Evolutionary conservation across 2,888 invertebrate species (phyloP).

Genomic region (Adineta ricciae): DNA sequence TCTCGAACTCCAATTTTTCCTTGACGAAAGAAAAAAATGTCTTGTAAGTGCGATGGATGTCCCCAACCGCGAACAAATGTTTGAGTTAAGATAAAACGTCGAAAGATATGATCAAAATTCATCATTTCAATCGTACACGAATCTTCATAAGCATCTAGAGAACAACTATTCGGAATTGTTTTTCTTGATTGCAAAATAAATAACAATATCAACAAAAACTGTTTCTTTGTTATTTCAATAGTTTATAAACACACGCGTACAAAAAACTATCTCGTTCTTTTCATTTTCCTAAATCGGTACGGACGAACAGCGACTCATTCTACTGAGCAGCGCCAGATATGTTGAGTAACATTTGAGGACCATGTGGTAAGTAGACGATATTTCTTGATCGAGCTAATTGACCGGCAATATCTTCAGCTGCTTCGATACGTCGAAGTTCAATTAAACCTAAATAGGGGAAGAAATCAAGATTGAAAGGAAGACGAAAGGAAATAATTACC

Average conservation of each 20-base stretch:
- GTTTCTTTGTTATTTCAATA: neutral
- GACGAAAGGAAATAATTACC: slow-evolving; percentile 35
- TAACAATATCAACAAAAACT: neutral
- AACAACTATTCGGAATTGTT: neutral
- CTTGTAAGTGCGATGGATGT: neutral
- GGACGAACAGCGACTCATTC: neutral
- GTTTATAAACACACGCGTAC: neutral
- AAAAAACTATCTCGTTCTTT: neutral
- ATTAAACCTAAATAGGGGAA: slow-evolving; percentile 63
- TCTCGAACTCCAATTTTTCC: neutral
- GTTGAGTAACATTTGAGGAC: slow-evolving; percentile 69
- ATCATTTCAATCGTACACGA: neutral
- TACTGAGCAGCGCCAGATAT: neutral
- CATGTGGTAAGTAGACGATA: slow-evolving; percentile 82
- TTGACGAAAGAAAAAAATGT: neutral
- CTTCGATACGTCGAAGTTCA: slow-evolving; percentile 91
- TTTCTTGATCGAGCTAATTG: slow-evolving; percentile 86
- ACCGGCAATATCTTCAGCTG: slow-evolving; percentile 96
- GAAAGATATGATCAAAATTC: slow-evolving; percentile 11
- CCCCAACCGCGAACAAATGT: slow-evolving; percentile 13
- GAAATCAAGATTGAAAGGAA: neutral
- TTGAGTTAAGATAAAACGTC: neutral
- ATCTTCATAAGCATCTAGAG: neutral
- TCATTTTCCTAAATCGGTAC: neutral
- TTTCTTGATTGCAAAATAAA: neutral